phyloP scores from a whole-genome alignment of 2,113 vertebrate species.

The Empidonax alnorum region DNA sequence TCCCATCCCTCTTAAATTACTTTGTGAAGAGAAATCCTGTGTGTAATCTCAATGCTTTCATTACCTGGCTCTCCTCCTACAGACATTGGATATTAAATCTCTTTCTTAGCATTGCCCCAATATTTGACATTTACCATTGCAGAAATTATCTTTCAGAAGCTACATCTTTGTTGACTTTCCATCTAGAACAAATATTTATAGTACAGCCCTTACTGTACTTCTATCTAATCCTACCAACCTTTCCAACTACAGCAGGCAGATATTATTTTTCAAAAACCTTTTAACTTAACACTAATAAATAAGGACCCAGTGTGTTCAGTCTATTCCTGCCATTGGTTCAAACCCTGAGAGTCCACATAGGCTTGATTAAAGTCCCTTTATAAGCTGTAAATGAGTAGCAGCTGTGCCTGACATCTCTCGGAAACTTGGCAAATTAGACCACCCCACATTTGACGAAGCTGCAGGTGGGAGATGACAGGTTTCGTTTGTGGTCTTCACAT shows the following conservation, averaged over 20 bases:
- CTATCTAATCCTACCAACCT: not conserved
- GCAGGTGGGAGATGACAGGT: constrained; percentile 16
- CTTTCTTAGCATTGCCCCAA: not conserved
- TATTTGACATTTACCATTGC: constrained; percentile 48
- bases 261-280: constrained; percentile 48
- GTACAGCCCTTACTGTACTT: not conserved
- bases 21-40: not conserved
- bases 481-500: constrained; percentile 13
- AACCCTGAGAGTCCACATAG: not conserved
- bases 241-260: constrained; percentile 4
- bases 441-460: not conserved
- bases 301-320: not conserved
- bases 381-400: not conserved
- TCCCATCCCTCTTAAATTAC: not conserved
- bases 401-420: not conserved
- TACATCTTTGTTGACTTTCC: constrained; percentile 64
- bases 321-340: not conserved
- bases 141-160: constrained; percentile 33
- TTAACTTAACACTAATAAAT: constrained; percentile 3
- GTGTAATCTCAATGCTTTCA: not conserved
- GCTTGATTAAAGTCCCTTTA: not conserved
- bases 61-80: not conserved
- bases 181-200: constrained; percentile 68
- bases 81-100: constrained; percentile 39
- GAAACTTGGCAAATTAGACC: constrained; percentile 27